Evolutionary conservation across 2,113 vertebrate genomes (phyloP), one percentile per base, ranked within the genome.

Genomic region (Ictalurus punctatus): DNA sequence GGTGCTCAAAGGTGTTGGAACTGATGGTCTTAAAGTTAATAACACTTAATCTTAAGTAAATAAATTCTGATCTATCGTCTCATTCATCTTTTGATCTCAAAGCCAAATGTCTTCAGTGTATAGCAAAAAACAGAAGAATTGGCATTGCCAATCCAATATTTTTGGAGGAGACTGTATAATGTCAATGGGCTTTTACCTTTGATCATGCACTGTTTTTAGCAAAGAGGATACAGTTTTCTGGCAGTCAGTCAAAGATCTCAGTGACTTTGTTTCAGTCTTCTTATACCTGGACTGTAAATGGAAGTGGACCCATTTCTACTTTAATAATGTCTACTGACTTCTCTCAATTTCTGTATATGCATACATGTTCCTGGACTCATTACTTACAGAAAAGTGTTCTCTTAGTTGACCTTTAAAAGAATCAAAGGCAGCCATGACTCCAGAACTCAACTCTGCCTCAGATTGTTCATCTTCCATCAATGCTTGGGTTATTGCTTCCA

Each of bases 121-220:
- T 17, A 30, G 48, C 27, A 56, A 30, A 79, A 16, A 52, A 2
- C 1, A 25, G 21, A 76, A 44, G 0, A 27, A 27, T 16, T 6
- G 44, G 48, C 25, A 2, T 17, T 56, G 14, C 6, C 27, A 19
- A 56, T 80, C 6, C 52, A 30, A 56, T 80, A 80, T 27, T 30
- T 54, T 80, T 69, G 12, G 16, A 81, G 52, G 16, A 7, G 52
- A 54, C 52, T 21, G 6, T 81, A 19, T 56, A 10, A 30, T 81
- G n/a, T 14, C 2, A 63, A n/a, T 19, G n/a, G 19, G 78, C 21
- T 25, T 84, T 92, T 92, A 97, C 96, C 95, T 96, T 89, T 93
- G 94, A 5, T 94, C 30, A 0, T 96, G 95, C 91, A 98, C 97
- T 86, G 95, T 95, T 78, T 89, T 93, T 87, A 98, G 91, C 83